Evolutionary conservation across 2,113 vertebrate genomes (phyloP).

Genomic region (Bubo blakistoni): DNA sequence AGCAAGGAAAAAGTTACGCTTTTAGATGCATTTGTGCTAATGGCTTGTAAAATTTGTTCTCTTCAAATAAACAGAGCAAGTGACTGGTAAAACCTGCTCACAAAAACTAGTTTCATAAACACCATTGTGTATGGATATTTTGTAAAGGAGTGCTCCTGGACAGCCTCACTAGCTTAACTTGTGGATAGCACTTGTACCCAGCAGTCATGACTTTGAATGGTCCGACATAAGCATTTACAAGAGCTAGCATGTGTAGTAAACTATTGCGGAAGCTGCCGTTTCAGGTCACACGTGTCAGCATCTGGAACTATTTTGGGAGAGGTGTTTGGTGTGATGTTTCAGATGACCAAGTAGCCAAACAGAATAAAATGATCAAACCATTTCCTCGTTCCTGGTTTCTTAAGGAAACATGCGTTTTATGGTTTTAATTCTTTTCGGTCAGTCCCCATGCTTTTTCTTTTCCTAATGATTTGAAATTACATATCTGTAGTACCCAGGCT

Average conservation of each 20-base stretch:
- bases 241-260: background rate
- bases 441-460: background rate
- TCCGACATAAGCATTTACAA: background rate
- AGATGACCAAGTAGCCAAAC: background rate
- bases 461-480: background rate
- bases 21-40: background rate
- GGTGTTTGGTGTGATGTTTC: background rate
- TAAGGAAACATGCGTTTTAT: background rate
- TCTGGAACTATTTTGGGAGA: background rate
- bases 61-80: background rate
- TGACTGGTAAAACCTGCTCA: background rate
- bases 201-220: background rate
- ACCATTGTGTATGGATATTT: background rate
- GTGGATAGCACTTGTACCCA: background rate
- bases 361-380: background rate
- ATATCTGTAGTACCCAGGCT: background rate
- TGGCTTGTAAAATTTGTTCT: background rate
- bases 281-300: rapidly evolving
- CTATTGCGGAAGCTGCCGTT: rapidly evolving
- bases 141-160: background rate
- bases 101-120: background rate
- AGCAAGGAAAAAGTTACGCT: background rate
- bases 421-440: background rate
- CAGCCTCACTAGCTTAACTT: background rate
- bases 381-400: background rate